These are phyloP conservation scores for Xiphorhynchus erythropygius DNA, from an alignment of 2,797 vertebrate genomes.

Conservation along the genomic window DNA sequence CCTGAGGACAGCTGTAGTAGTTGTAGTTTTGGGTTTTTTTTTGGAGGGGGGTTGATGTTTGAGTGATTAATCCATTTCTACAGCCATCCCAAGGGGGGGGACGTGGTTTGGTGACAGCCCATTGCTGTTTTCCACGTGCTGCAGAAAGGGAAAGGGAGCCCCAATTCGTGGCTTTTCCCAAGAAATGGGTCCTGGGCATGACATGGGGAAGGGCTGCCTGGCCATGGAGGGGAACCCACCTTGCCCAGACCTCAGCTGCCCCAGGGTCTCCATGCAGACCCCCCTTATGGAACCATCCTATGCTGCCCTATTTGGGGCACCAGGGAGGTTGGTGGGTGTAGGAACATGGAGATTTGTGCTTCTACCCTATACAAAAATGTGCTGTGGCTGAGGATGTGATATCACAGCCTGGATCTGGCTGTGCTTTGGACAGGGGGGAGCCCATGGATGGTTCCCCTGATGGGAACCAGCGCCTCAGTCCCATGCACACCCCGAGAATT, in stretches of 20 bases:
- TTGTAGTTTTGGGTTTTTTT: accelerated
- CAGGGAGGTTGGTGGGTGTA: accelerated
- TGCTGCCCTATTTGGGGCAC: accelerated
- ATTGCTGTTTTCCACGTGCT: accelerated
- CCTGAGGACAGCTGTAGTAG: neutral
- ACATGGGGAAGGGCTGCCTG: neutral
- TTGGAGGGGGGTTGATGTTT: neutral
- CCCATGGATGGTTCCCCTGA: neutral
- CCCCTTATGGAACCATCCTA: neutral
- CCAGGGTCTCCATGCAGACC: neutral
- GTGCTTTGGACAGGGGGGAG: neutral
- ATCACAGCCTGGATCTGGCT: neutral
- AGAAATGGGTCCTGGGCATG: neutral
- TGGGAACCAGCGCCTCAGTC: neutral
- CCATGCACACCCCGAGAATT: accelerated
- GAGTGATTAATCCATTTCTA: neutral
- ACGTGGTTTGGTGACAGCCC: neutral
- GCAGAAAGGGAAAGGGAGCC: neutral
- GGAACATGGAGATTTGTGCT: accelerated
- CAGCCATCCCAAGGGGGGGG: neutral
- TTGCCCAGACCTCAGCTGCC: neutral
- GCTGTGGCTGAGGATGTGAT: neutral
- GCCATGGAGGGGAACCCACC: neutral
- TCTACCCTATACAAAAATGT: accelerated
- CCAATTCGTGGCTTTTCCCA: neutral